phyloP scores from a whole-genome alignment of 1,140 invertebrate genomes.

The Dinothrombium tinctorium region DNA sequence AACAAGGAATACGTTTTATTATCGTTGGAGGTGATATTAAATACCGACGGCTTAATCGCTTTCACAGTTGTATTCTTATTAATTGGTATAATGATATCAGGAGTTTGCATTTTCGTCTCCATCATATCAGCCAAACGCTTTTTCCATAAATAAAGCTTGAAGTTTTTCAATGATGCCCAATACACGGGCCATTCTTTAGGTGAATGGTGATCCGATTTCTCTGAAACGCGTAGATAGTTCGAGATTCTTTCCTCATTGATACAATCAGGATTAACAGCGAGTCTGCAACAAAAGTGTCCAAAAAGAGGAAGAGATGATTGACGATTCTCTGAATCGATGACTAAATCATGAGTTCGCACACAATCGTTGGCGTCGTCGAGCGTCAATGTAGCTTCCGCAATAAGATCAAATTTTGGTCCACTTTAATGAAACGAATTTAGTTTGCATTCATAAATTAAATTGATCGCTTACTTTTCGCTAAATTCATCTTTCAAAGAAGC shows the following conservation, averaged over 20 bases:
- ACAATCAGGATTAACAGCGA: slow-evolving; percentile 39
- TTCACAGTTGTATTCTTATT: slow-evolving; percentile 17
- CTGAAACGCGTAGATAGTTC: slow-evolving; percentile 26
- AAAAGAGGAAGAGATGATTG: slow-evolving; percentile 36
- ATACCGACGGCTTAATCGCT: background rate
- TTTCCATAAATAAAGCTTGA: slow-evolving; percentile 21
- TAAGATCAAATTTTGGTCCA: slow-evolving; percentile 40
- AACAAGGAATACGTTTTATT: slow-evolving; percentile 4
- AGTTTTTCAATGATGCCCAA: slow-evolving; percentile 19
- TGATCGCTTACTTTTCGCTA: slow-evolving; percentile 5
- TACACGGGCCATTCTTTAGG: background rate
- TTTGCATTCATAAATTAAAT: slow-evolving; percentile 3
- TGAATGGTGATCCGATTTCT: slow-evolving; percentile 18
- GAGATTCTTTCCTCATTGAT: slow-evolving; percentile 28
- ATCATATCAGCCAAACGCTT: background rate
- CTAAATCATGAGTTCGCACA: slow-evolving; percentile 25
- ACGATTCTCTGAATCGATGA: slow-evolving; percentile 23
- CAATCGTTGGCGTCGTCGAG: slow-evolving; percentile 33
- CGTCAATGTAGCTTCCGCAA: slow-evolving; percentile 34
- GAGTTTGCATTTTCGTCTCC: slow-evolving; percentile 11
- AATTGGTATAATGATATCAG: slow-evolving; percentile 21
- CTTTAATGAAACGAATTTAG: slow-evolving; percentile 23
- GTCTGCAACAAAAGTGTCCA: slow-evolving; percentile 43
- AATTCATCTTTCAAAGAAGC: slow-evolving; percentile 22
- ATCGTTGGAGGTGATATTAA: slow-evolving; percentile 5